Evolutionary conservation across 2,888 invertebrate species (phyloP), one percentile per base, ranked within the genome.

Genomic region (Dromius quadrimaculatus): DNA sequence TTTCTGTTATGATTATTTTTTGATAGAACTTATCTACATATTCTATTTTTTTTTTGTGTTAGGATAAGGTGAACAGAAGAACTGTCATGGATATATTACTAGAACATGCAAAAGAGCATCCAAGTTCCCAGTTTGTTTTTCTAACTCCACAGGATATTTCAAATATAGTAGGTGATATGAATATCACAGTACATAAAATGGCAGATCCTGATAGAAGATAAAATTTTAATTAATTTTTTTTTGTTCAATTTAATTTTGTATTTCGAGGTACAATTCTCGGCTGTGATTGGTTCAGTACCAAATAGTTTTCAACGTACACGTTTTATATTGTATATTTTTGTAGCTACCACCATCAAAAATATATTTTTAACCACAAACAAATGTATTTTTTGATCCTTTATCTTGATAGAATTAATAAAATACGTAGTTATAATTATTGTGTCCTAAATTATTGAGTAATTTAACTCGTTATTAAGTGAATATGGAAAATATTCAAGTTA

Each of bases 1-100:
- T 36, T 34, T 1, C 2, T 57, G 15, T 36, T 20, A 59, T 19
- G 9, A 59, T 19, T 54, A 11, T 28, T 47, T 47, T 15, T 54
- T 22, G n/a, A 13, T 23, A n/a, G n/a, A n/a, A n/a, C 11, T 38
- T 41, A 41, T 20, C n/a, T 11, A 59, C 20, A 34, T 59, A n/a
- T 6, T 34, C 63, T 45, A 38, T 64, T 2, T n/a, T 28, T 69
- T 20, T 54, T 65, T 64, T 69, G 73, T 71, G 76, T 80, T 79
- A 94, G 94, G 95, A 96, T 81, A 90, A 92, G 83, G 87, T 93
- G 61, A 95, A 95, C 82, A 87, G 95, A 23, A 87, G 90, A 74
- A 87, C 89, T 72, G 90, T 92, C 76, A 90, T 94, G 85, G 88
- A 91, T 75, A 87, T 95, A 79, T 85, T 97, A 74, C 82, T 94